Evolutionary conservation across 2,797 vertebrate species (phyloP).

Genomic region (Schizopygopsis malacanthus): DNA sequence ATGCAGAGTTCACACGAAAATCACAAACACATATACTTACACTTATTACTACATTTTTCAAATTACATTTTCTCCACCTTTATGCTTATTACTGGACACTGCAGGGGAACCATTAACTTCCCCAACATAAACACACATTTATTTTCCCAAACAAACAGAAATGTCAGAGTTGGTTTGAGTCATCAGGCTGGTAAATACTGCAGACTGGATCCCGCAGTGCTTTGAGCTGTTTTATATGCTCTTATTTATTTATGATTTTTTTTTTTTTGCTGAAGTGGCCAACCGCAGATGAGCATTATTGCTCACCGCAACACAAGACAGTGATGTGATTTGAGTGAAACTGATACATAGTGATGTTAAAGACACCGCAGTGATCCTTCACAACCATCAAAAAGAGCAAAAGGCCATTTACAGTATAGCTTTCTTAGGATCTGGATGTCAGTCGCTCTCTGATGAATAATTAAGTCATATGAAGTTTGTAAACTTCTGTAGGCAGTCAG

Average conservation of each 20-base stretch:
- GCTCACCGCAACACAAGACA: constrained; percentile 2
- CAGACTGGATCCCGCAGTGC: constrained; percentile 13
- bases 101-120: constrained; percentile 16
- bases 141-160: constrained; percentile 25
- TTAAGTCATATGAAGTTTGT: background rate
- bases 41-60: constrained; percentile 1
- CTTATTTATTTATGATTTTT: background rate
- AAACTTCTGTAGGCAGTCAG: background rate
- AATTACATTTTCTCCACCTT: background rate
- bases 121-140: background rate
- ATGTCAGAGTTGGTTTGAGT: constrained; percentile 37
- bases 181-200: constrained; percentile 14
- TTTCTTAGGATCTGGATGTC: background rate
- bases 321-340: constrained; percentile 29
- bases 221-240: constrained; percentile 14
- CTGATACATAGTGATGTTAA: constrained; percentile 15
- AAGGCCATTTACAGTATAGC: background rate
- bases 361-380: constrained; percentile 9
- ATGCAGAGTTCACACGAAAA: background rate
- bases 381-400: constrained; percentile 3
- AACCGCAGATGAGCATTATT: constrained; percentile 32
- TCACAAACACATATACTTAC: constrained; percentile 2
- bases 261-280: constrained; percentile 6
- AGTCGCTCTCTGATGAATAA: background rate
- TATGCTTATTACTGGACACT: constrained; percentile 37